These are phyloP conservation scores for Oscarella lobularis DNA, from an alignment of 37 sponge, comb jelly and placozoan species.

Conservation along the genomic window DNA sequence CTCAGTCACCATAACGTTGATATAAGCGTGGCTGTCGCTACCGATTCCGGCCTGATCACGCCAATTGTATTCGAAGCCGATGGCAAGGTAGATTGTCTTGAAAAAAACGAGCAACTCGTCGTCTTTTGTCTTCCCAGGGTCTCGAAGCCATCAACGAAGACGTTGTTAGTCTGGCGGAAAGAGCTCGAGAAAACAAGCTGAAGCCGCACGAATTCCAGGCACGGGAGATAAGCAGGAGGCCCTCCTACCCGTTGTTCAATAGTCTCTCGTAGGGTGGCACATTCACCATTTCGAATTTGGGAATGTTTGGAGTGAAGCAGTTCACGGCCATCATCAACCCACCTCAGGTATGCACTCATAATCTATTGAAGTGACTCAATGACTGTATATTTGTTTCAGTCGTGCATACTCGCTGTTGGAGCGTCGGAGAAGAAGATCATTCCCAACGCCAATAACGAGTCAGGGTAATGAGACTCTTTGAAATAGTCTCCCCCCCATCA, in stretches of 20 bases:
- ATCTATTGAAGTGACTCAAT: too few species aligned
- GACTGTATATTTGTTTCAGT: constrained; percentile 13
- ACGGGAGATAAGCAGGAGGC: too few species aligned
- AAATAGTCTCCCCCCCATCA: too few species aligned
- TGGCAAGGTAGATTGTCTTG: constrained; percentile 44
- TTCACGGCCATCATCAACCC: constrained; percentile 93
- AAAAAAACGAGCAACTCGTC: background rate
- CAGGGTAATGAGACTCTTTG: too few species aligned
- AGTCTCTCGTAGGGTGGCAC: constrained; percentile 64
- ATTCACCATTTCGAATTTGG: constrained; percentile 93
- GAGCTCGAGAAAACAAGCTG: constrained; percentile 59
- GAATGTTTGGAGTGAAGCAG: constrained; percentile 72
- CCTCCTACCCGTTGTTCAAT: too few species aligned
- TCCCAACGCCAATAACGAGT: constrained; percentile 22
- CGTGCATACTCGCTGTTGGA: constrained; percentile 96
- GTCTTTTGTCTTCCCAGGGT: constrained; percentile 25
- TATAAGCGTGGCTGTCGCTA: constrained; percentile 93
- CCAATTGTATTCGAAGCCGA: constrained; percentile 83
- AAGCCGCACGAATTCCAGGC: constrained; percentile 83
- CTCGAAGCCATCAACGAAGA: constrained; percentile 59
- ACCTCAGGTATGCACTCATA: constrained; percentile 47
- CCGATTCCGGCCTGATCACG: constrained; percentile 88
- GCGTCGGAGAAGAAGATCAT: constrained; percentile 70
- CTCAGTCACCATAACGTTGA: constrained; percentile 65
- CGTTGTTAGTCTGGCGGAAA: constrained; percentile 52